A percentile compares a stretch with the other conserved stretches of the same genome.
phyloP scores from a whole-genome alignment of 2,888 invertebrate species.

The Parnassius apollo region DNA sequence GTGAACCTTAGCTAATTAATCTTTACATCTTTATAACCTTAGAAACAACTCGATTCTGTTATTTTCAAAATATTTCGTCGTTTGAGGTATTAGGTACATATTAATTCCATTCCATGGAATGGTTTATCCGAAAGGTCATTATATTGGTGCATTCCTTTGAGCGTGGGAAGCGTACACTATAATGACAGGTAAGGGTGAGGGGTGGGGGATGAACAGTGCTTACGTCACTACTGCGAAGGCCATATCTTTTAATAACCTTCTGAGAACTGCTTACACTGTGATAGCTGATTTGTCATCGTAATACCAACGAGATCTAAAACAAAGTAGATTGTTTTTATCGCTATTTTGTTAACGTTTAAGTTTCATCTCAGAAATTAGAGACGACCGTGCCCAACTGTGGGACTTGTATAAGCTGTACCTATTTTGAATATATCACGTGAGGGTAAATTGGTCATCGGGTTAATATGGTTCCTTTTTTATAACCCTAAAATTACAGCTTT shows the following conservation, averaged over 20 bases:
- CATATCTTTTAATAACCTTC: slow-evolving; percentile 9
- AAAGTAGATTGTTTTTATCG: no score
- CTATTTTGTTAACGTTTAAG: no score
- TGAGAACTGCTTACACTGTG: slow-evolving; percentile 5
- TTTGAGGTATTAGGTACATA: slow-evolving; percentile 5
- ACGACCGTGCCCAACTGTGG: no score
- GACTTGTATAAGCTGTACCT: no score
- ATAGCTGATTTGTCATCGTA: neutral
- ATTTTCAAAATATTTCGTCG: neutral
- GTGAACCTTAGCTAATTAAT: no score
- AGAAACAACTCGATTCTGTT: no score
- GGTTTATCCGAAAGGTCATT: slow-evolving; percentile 5
- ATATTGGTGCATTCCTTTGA: slow-evolving; percentile 1
- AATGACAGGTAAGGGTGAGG: neutral
- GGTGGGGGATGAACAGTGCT: neutral
- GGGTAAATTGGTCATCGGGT: no score
- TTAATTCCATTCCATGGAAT: slow-evolving; percentile 10
- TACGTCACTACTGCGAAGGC: slow-evolving; percentile 13
- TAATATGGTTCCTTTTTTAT: no score
- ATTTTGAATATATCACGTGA: no score
- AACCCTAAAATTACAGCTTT: no score
- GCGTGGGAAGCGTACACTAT: slow-evolving; percentile 5
- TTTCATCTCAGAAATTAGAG: no score
- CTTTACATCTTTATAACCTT: no score
- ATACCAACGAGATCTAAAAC: neutral